Base-by-base conservation (phyloP, 2,888 invertebrate species). In the Vanessa cardui region DNA sequence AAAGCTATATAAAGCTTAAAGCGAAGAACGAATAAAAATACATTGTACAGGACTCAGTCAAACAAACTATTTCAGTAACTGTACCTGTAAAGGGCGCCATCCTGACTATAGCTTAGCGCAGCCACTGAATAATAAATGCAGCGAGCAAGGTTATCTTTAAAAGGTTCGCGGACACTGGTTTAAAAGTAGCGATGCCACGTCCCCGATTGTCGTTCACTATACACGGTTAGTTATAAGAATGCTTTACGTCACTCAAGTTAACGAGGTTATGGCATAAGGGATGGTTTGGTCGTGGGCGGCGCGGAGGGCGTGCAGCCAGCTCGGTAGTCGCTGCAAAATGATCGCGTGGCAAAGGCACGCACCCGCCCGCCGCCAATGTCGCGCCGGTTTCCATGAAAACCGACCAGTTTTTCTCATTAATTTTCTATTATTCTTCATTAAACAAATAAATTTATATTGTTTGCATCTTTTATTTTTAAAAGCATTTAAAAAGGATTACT, bases 71-170 rank as follows among this genome's bases (percentile, higher is more conserved):
- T 76, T 76, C 70, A 73, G 72, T 78, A 83, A 82, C 83, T 84
- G 80, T 87, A 92, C 92, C 92, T 90, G 85, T 83, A 82, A 81
- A 81, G 81, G 84, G 82, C 90, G 90, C 92, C 92, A 92, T 92
- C 89, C 89, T 90, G 87, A 81, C 85, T 82, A 83, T 82, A 81
- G 85, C 80, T 83, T 79, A 87, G 84, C 88, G 85, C 84, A 85
- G 85, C 80, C 84, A 87, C 89, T 92, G 91, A 91, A 92, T 92
- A 88, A 91, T 90, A 86, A 82, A 92, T 91, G 90, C 86, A 87
- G 78, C 81, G 78, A 76, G 77, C 88, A 87, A 90, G 88, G 89
- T 89, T 90, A 86, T 82, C 75, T 81, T 75, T 76, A 78, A 78
- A 77, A 74, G 78, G 79, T 80, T 77, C 75, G 77, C 73, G 75